Evolutionary conservation across 2,113 vertebrate genomes (phyloP).

Genomic region (Irena cyanogastra): DNA sequence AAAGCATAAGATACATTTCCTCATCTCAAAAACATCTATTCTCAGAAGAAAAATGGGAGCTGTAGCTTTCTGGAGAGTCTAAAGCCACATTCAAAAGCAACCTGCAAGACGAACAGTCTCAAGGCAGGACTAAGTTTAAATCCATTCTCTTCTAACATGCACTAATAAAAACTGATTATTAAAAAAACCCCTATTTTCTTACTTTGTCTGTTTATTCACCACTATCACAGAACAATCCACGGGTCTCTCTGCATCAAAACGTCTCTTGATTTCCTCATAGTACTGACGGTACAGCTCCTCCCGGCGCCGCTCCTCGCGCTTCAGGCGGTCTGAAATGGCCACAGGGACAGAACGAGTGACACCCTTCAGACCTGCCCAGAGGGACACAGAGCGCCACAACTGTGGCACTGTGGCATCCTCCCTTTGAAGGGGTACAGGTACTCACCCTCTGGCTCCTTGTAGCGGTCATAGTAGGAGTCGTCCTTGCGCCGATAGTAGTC

Average conservation of each 20-base stretch:
- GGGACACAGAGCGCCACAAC: accelerated
- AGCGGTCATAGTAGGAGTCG: slow-evolving; percentile 82
- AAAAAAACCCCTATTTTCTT: slow-evolving; percentile 69
- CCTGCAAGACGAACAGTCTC: not conserved
- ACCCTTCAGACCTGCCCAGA: not conserved
- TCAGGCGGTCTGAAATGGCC: slow-evolving; percentile 74
- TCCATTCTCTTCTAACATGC: not conserved
- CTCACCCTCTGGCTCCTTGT: slow-evolving; percentile 85
- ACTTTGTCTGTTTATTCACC: slow-evolving; percentile 97
- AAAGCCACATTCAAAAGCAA: not conserved
- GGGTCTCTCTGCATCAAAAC: slow-evolving; percentile 87
- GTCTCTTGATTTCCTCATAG: slow-evolving; percentile 94
- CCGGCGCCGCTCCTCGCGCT: slow-evolving; percentile 86
- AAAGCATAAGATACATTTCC: not conserved
- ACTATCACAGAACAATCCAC: slow-evolving; percentile 98
- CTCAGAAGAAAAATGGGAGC: not conserved
- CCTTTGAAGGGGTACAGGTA: not conserved
- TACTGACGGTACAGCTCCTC: slow-evolving; percentile 95
- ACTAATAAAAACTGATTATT: not conserved
- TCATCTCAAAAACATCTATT: not conserved
- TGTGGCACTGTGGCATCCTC: not conserved
- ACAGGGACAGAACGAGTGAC: not conserved
- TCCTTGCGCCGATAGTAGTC: slow-evolving; percentile 88
- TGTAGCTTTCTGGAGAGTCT: not conserved
- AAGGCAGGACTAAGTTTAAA: not conserved